phyloP scores from a whole-genome alignment of 2,113 vertebrate genomes.

The Odocoileus hemionus region DNA sequence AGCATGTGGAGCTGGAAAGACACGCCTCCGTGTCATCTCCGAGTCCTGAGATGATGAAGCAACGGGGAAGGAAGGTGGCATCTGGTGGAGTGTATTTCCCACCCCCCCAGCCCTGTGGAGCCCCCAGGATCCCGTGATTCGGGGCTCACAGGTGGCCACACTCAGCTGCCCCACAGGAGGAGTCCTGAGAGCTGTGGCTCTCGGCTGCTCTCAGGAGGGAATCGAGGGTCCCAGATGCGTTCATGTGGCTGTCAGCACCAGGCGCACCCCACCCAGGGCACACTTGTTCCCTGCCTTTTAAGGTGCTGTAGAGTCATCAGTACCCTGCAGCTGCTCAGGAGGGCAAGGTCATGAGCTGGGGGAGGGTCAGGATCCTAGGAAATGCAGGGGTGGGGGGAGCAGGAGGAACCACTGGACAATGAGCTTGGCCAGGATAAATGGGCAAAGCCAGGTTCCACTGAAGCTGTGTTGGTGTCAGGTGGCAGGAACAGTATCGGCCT shows the following conservation, averaged over 20 bases:
- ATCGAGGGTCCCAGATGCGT: not conserved
- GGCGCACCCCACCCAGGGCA: fast-evolving
- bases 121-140: not conserved
- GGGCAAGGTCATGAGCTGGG: not conserved
- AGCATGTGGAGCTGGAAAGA: not conserved
- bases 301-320: not conserved
- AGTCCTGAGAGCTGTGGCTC: not conserved
- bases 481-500: fast-evolving
- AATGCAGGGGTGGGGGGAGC: not conserved
- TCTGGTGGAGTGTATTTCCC: fast-evolving
- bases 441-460: not conserved
- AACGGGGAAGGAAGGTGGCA: not conserved
- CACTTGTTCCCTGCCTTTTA: fast-evolving
- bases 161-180: fast-evolving
- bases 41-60: not conserved
- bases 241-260: fast-evolving
- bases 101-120: not conserved
- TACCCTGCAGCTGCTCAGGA: not conserved
- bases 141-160: not conserved
- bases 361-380: not conserved
- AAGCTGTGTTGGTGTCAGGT: not conserved
- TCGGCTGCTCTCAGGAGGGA: not conserved
- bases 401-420: not conserved
- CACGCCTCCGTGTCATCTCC: fast-evolving
- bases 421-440: fast-evolving